Evolutionary conservation across 2,888 invertebrate species (phyloP), one percentile per base, ranked within the genome.

Genomic region (Chymomyza procnemis): DNA sequence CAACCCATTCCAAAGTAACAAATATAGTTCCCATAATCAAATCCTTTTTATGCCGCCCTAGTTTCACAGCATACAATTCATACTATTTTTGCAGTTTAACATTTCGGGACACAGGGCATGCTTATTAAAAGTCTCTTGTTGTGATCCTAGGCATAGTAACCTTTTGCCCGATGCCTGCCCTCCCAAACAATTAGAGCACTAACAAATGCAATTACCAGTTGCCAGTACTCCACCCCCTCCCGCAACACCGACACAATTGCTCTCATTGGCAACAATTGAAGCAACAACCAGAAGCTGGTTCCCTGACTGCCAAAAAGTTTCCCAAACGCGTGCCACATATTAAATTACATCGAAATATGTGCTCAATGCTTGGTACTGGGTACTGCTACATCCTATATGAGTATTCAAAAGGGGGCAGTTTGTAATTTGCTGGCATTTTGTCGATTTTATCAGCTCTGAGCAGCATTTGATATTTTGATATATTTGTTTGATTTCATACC

Each of bases 311-410:
- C 66, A 48, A 70, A 80, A 81, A 85, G 75, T 81, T 81, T 72
- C 19, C 67, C 75, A 73, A 78, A 88, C 88, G 89, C 86, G 88
- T 89, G 89, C 78, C 86, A 79, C 81, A 88, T 89, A 89, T 89
- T 89, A 88, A 88, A 85, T 89, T 89, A 88, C 88, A 88, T 75
- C 77, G 79, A 85, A 82, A 79, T 81, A 81, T 78, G 81, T 81
- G 79, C 76, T 83, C 74, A 79, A 61, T 50, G 19, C 75, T 79
- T 61, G 46, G 19, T 34, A 41, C 8, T 22, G 41, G 9, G 4
- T 14, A 19, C 3, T 21, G 46, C n/a, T 22, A 41, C 21, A 9
- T 12, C 26, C 2, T 26, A 26, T 26, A 6, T 26, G 26, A 26
- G 52, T 72, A 64, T 63, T 61, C 64, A 69, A 65, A 26, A 63